phyloP scores from a whole-genome alignment of 2,888 invertebrate species.

The Drosophila cracens region DNA sequence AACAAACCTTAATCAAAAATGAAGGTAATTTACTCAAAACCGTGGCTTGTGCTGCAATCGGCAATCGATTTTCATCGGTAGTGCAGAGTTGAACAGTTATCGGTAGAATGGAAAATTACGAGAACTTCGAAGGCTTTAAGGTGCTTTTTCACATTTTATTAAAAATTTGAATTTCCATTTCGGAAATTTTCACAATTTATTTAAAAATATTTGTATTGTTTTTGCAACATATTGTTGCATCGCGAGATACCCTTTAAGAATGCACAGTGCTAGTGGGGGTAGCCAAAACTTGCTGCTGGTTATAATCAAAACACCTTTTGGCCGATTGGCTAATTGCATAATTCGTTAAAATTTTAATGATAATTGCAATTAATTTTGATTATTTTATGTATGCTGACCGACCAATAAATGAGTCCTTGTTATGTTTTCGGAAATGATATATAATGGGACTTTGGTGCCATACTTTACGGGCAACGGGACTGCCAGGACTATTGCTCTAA shows the following conservation, averaged over 20 bases:
- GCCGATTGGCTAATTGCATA: neutral
- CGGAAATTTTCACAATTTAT: neutral
- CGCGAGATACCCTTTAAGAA: neutral
- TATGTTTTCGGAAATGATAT: constrained; percentile 13
- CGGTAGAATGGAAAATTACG: neutral
- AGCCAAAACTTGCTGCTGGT: neutral
- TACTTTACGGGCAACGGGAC: neutral
- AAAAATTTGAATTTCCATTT: neutral
- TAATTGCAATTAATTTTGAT: constrained; percentile 42
- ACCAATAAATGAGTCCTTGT: neutral
- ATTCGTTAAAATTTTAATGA: constrained; percentile 39
- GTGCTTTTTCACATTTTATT: neutral
- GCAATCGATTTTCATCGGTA: neutral
- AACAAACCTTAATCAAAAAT: accelerated
- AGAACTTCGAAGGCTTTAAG: neutral
- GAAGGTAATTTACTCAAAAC: neutral
- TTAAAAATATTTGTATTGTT: neutral
- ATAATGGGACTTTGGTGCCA: neutral
- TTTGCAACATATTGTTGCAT: neutral
- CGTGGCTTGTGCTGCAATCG: neutral
- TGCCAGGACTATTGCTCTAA: neutral
- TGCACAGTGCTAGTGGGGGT: neutral
- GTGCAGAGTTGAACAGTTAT: neutral
- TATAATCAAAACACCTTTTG: neutral
- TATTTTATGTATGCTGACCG: constrained; percentile 20